Base-by-base conservation (phyloP, 2,888 invertebrate species). In the Entomobrya multifasciata region DNA sequence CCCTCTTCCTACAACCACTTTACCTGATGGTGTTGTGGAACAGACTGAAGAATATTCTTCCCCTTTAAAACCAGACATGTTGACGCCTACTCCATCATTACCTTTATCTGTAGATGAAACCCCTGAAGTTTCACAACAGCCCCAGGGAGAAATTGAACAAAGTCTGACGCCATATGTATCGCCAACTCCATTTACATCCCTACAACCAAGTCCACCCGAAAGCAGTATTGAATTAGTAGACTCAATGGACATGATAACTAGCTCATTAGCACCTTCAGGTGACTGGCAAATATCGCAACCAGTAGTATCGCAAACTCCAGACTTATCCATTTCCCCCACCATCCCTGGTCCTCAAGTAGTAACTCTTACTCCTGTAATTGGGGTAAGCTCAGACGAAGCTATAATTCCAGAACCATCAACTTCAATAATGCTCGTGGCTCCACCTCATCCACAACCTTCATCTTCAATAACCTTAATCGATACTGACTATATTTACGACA, bases 401-500 rank as follows among this genome's bases (percentile, higher is more conserved):
- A 52, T 79, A 1, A 49, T 25, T 47, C 77, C 77, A 60, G 77
- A 77, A 25, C 55, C 70, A 15, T 55, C 70, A 13, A 70, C 70
- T 25, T 57, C 70, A 22, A 20, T 11, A n/a, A 13, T 65, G 4
- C 44, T 30, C 49, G 44, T 47, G 44, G 15, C 55, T n/a, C 30
- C 81, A 0, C 60, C 77, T 8, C 44, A 77, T 41, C 57, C 36
- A 27, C 52, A 74, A 22, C 77, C 62, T 78, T 78, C 72, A 60
- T 44, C 67, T 4, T 36, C 80, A 30, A 65, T 57, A 62, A 79
- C 52, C 55, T 81, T 62, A 25, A 22, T 27, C 6, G 30, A 52
- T 62, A 11, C 52, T 4, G 79, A 80, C 30, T 74, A 52, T 41
- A 72, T 62, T 47, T 74, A 52, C 52, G 79, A 74, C 60, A 52